Percentiles rank a stretch among this genome's conserved stretches.
Evolutionary conservation across 1,140 invertebrate species (phyloP).

Genomic region (Cydia strobilella): DNA sequence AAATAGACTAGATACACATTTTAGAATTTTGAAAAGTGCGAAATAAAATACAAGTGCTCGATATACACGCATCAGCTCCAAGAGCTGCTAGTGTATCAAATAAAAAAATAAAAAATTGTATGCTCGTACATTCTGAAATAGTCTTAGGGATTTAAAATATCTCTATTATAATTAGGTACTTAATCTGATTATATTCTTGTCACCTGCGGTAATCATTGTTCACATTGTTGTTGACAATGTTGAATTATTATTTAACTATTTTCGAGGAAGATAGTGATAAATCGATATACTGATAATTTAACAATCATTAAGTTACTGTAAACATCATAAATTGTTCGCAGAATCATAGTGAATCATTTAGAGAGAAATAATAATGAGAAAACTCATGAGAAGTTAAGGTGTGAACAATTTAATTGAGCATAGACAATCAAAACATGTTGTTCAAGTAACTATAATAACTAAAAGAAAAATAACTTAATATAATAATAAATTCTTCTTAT

Average conservation of each 20-base stretch:
- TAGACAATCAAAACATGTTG: not conserved
- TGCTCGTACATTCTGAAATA: too few species aligned
- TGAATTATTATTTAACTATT: not conserved
- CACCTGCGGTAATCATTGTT: not conserved
- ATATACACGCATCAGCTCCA: too few species aligned
- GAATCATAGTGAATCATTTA: not conserved
- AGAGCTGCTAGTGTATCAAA: too few species aligned
- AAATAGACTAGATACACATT: too few species aligned
- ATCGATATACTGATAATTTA: not conserved
- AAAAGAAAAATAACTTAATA: too few species aligned
- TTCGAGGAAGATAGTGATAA: not conserved
- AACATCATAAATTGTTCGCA: not conserved
- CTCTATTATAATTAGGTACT: not conserved
- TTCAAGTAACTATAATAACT: not conserved
- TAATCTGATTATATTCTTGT: slow-evolving; percentile 1
- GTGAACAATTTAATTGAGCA: not conserved
- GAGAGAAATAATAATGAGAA: not conserved
- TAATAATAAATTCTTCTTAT: too few species aligned
- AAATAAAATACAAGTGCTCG: too few species aligned
- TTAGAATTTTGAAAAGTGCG: too few species aligned
- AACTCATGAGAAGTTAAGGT: not conserved
- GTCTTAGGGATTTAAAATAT: not conserved
- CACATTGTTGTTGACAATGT: not conserved
- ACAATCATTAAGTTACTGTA: not conserved
- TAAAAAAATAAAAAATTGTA: too few species aligned